These are phyloP conservation scores for Gallinago media DNA, from an alignment of 2,113 vertebrate species.

Conservation along the genomic window DNA sequence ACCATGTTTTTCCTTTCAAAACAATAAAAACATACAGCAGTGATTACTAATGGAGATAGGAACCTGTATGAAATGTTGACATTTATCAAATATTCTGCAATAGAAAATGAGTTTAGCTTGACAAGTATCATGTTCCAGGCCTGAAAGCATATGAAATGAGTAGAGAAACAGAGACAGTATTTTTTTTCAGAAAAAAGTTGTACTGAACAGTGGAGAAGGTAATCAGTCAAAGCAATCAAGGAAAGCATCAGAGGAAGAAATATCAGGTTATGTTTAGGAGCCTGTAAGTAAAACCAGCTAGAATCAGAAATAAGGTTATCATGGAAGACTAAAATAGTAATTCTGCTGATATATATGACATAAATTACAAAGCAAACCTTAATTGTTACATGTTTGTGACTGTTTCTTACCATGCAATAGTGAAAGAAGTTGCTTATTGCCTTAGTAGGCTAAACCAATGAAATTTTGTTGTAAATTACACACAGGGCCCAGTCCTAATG, in stretches of 20 bases:
- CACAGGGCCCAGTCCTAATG: background rate
- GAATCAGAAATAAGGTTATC: background rate
- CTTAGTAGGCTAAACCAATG: background rate
- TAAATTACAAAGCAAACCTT: background rate
- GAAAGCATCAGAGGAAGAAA: background rate
- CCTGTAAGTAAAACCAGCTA: background rate
- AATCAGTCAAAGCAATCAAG: background rate
- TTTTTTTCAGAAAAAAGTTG: background rate
- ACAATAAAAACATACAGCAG: background rate
- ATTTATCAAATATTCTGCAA: constrained; percentile 18
- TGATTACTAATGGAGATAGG: constrained; percentile 2
- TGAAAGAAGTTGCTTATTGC: background rate
- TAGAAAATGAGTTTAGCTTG: background rate
- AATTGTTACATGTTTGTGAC: background rate
- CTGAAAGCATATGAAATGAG: constrained; percentile 5
- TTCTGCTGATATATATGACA: background rate
- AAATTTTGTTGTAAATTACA: background rate
- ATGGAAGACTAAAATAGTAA: background rate
- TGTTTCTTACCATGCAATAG: background rate
- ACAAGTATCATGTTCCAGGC: background rate
- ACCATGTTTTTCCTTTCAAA: constrained; percentile 26
- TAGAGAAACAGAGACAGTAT: background rate
- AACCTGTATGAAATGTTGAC: background rate
- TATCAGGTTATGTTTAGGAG: background rate
- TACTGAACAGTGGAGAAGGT: background rate